Evolutionary conservation across 2,797 vertebrate genomes (phyloP), one percentile per base, ranked within the genome.

Genomic region (Acridotheres tristis): DNA sequence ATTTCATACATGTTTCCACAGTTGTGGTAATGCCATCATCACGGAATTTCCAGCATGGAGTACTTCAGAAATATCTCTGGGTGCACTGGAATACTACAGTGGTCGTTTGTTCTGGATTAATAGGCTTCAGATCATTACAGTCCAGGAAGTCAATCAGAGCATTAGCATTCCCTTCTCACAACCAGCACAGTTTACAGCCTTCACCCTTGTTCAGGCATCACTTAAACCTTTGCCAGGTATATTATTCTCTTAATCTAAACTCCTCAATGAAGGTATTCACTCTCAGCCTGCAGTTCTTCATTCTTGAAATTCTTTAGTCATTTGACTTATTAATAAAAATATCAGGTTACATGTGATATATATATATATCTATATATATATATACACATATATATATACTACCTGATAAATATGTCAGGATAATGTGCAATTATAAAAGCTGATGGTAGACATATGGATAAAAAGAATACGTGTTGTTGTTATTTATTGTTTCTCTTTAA

Each of bases 151-250:
- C 27, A 94, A 89, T 55, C 98, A 98, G 92, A 97, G 93, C 51
- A 82, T 91, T 26, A 98, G 94, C 19, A 94, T 98, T 90, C 89
- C 97, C 19, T 93, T 98, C 92, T 98, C 97, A 32, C 94, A 98
- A 26, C 89, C 95, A 85, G 94, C 95, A 62, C 82, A 77, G 55
- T 97, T 98, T 93, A 91, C 87, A 88, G 90, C 97, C 48, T 98
- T 98, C 78, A 97, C 96, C 12, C 94, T 98, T 71, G 92, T 97
- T 88, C 97, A 98, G 50, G 75, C 85, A 38, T 96, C 97, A 25
- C 96, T 97, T 79, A 98, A 98, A 94, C 98, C 98, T 83, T 94
- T 98, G 38, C 98, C 98, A 97, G 98, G 98, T 98, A 95, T 2
- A 5, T 26, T 36, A 53, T 88, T 94, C 85, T 91, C 17, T 91